Evolutionary conservation across 2,888 invertebrate genomes (phyloP), one percentile per base, ranked within the genome.

Genomic region (Plebejus argus): DNA sequence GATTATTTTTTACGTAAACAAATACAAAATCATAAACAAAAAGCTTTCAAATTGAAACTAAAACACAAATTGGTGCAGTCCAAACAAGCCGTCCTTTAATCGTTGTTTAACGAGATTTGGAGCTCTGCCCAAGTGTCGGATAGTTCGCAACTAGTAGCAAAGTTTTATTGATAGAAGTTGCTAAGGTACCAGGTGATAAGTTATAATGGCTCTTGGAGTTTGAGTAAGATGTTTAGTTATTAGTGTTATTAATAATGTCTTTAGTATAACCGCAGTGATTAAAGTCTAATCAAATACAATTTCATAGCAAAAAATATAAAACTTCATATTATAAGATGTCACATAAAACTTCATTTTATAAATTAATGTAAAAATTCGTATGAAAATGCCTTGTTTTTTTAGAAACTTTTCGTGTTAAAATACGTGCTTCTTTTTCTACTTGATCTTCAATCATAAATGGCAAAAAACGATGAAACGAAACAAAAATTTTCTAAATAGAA

Each of bases 51-150:
- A 56, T n/a, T 56, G 56, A 56, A 56, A 18, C 18, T 45, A 45
- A 45, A 56, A 18, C 7, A 56, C 56, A 58, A 58, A 58, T 58
- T 58, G 58, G 20, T 58, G 20, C 58, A 58, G 58, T 3, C 20
- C 20, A 58, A 58, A 56, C n/a, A 56, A n/a, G 56, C 58, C 20
- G 18, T 8, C 20, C 23, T 66, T 23, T 66, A 66, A 66, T 66
- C 61, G 23, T 66, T 66, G 61, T 66, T 66, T 66, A 66, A 66
- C 61, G 61, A 66, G 61, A 66, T 66, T 66, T 28, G 28, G 61
- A 66, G 61, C 23, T 66, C n/a, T 20, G 58, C 58, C n/a, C 61
- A 28, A 66, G 61, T 66, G 61, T 12, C 12, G 61, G 61, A 28
- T 23, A 28, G 61, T 66, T 66, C 61, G 61, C 61, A 66, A 66